A percentile compares a stretch with the other conserved stretches of the same genome.
Conservation (phyloP, 2,113 vertebrate genomes). For the Archilochus colubris region DNA sequence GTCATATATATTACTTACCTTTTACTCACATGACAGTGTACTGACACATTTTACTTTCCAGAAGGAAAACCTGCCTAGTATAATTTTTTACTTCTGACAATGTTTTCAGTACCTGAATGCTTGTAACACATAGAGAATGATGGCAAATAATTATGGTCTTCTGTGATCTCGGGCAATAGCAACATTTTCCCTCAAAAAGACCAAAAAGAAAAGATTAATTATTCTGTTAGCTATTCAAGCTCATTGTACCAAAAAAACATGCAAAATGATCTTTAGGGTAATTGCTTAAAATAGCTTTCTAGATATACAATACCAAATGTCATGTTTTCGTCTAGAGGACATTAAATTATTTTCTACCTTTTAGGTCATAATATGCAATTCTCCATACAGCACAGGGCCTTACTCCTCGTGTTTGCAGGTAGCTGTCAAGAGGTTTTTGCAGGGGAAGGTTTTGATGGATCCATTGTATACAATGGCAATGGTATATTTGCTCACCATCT, state of each 20-base stretch:
- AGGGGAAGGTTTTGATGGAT: not conserved
- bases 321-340: not conserved
- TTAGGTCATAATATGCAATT: not conserved
- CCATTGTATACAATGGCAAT: not conserved
- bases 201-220: not conserved
- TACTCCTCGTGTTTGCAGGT: not conserved
- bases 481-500: not conserved
- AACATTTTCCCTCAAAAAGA: not conserved
- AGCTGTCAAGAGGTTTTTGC: not conserved
- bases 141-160: not conserved
- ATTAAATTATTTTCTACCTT: not conserved
- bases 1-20: not conserved
- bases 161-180: conserved; percentile 1
- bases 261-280: not conserved
- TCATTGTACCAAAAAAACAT: not conserved
- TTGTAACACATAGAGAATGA: not conserved
- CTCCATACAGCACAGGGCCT: not conserved
- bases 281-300: not conserved
- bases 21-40: not conserved
- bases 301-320: not conserved
- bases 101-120: not conserved
- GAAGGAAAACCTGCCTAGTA: not conserved
- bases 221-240: not conserved
- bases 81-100: not conserved
- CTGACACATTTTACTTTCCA: not conserved